These are phyloP conservation scores for Neoarius graeffei DNA, from an alignment of 2,113 vertebrate species.

Conservation along the genomic window DNA sequence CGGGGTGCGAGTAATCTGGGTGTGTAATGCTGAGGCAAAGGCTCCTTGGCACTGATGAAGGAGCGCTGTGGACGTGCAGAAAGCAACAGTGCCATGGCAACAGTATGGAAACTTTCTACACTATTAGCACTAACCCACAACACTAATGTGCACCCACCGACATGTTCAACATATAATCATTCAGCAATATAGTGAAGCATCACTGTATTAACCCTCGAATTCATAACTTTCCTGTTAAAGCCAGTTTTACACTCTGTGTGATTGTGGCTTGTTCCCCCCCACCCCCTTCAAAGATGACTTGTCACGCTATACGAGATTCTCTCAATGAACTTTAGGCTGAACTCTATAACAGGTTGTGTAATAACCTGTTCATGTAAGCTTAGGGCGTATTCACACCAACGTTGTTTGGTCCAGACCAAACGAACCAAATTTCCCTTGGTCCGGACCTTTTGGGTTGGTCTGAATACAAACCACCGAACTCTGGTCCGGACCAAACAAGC, in stretches of 20 bases:
- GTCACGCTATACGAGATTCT: not conserved
- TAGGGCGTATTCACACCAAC: too few species aligned
- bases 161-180: not conserved
- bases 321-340: not conserved
- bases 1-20: constrained; percentile 1
- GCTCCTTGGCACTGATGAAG: constrained; percentile 47
- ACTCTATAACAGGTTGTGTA: not conserved
- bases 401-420: too few species aligned
- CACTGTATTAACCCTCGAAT: not conserved
- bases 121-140: not conserved
- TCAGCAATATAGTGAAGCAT: not conserved
- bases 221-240: not conserved
- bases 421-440: too few species aligned
- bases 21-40: constrained; percentile 23
- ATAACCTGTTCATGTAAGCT: not conserved
- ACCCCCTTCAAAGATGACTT: too few species aligned
- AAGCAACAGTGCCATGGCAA: constrained; percentile 58
- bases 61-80: constrained; percentile 61
- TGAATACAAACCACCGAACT: too few species aligned
- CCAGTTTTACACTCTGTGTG: not conserved
- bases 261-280: not conserved
- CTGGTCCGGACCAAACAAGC: too few species aligned
- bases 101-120: constrained; percentile 5
- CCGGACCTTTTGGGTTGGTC: too few species aligned
- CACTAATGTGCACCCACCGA: not conserved